Conservation (phyloP, 2,797 vertebrate genomes). For the Enteromius viviparus region DNA sequence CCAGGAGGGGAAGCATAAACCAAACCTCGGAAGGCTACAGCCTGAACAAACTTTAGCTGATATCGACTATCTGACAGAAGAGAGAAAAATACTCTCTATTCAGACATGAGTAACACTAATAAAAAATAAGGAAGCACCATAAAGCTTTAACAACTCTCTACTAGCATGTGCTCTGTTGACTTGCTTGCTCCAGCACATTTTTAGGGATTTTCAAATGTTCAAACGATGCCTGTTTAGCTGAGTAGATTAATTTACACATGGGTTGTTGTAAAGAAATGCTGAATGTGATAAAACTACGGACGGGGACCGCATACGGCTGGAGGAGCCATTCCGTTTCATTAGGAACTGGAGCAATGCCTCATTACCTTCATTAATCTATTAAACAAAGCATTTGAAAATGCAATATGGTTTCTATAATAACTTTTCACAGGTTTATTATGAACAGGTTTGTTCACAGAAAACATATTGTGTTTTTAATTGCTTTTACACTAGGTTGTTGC, state of each 20-base stretch:
- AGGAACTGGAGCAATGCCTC: slow-evolving; percentile 54
- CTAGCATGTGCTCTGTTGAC: slow-evolving; percentile 65
- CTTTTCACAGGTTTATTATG: slow-evolving; percentile 28
- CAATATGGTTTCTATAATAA: slow-evolving; percentile 49
- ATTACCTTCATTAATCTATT: slow-evolving; percentile 61
- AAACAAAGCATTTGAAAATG: slow-evolving; percentile 59
- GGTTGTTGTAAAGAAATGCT: slow-evolving; percentile 71
- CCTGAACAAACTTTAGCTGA: slow-evolving; percentile 32
- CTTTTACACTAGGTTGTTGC: slow-evolving; percentile 17
- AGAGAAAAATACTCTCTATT: slow-evolving; percentile 45
- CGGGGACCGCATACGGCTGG: slow-evolving; percentile 51
- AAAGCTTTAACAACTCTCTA: slow-evolving; percentile 52
- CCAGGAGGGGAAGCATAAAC: slow-evolving; percentile 36
- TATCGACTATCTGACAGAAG: slow-evolving; percentile 40
- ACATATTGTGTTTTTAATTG: slow-evolving; percentile 30
- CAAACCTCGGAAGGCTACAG: slow-evolving; percentile 23
- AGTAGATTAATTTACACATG: slow-evolving; percentile 74
- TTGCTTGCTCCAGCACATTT: slow-evolving; percentile 67
- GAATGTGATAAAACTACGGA: slow-evolving; percentile 64
- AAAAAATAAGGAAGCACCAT: slow-evolving; percentile 33
- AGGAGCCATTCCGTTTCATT: slow-evolving; percentile 60
- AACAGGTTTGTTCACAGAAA: slow-evolving; percentile 26
- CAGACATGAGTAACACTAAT: slow-evolving; percentile 40
- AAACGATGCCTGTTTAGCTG: slow-evolving; percentile 68
- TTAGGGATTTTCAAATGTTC: slow-evolving; percentile 60